Evolutionary conservation across 2,888 invertebrate genomes (phyloP), one percentile per base, ranked within the genome.

Genomic region (Bugula neritina): DNA sequence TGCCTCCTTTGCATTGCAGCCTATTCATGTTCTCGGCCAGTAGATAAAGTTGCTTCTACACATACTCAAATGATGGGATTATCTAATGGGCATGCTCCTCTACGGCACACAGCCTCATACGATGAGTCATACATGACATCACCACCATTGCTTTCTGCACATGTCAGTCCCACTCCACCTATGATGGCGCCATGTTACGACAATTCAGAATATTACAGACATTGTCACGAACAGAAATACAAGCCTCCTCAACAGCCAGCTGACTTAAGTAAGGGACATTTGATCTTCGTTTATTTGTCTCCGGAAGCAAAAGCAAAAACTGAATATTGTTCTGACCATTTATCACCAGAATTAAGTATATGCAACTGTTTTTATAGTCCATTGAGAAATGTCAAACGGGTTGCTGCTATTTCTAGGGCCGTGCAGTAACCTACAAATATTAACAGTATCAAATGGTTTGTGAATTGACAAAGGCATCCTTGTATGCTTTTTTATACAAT

Each of bases 171-270:
- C 5, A 13, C 63, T 2, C 63, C 63, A n/a, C 27, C 21, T 31
- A 63, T 63, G 63, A 63, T 63, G 63, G n/a, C 2, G 10, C 63
- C 21, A 10, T 63, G 63, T 31, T 63, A 63, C 31, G 63, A 63
- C 31, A 63, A 63, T 63, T 13, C 29, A 3, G 63, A 63, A n/a
- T 63, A 63, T 31, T 63, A 63, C 63, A 21, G 34, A 31, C 63
- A 63, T 31, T 63, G 63, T 34, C 63, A 63, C 27, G 63, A 63
- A n/a, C 25, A 63, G 34, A 63, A 63, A 27, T 63, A 63, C 63
- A 63, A 63, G 31, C 63, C 63, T 31, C 63, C 63, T 31, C 63
- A 21, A 31, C 25, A 63, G 10, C 63, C 34, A 10, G 27, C 10
- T 29, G 63, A 63, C n/a, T 31, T 63, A 31, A 63, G 63, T 63